Evolutionary conservation across 2,797 vertebrate species (phyloP).

Genomic region (Silurus lanzhouensis): DNA sequence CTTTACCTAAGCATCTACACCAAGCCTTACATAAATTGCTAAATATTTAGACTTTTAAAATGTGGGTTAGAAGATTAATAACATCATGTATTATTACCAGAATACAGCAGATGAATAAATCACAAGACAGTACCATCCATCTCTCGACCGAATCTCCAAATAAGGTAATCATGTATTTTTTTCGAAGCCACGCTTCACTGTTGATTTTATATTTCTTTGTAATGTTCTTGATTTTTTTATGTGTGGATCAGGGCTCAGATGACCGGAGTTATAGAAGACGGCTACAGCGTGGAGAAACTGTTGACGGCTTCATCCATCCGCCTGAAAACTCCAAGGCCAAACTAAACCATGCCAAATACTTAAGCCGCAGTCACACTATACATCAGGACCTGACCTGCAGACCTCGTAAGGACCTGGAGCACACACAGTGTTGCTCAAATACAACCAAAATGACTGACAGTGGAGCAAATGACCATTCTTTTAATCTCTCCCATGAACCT

Average conservation of each 20-base stretch:
- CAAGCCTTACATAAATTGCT: not conserved
- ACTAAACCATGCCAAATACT: constrained; percentile 50
- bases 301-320: constrained; percentile 60
- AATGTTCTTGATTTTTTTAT: not conserved
- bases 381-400: constrained; percentile 55
- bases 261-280: constrained; percentile 55
- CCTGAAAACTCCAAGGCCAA: constrained; percentile 21
- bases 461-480: constrained; percentile 8
- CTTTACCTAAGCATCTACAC: not conserved
- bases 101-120: constrained; percentile 67
- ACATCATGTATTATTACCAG: constrained; percentile 50
- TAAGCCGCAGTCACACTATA: constrained; percentile 73
- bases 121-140: constrained; percentile 43
- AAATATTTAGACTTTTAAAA: not conserved
- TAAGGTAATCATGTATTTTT: not conserved
- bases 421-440: not conserved
- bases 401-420: not conserved
- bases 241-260: constrained; percentile 48
- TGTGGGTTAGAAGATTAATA: not conserved
- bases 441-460: not conserved
- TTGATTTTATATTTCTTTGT: not conserved
- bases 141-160: constrained; percentile 55
- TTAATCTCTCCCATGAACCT: constrained; percentile 5
- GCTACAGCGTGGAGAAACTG: constrained; percentile 68
- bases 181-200: not conserved